Evolutionary conservation across 2,888 invertebrate species (phyloP).

Genomic region (Sesamia inferens): DNA sequence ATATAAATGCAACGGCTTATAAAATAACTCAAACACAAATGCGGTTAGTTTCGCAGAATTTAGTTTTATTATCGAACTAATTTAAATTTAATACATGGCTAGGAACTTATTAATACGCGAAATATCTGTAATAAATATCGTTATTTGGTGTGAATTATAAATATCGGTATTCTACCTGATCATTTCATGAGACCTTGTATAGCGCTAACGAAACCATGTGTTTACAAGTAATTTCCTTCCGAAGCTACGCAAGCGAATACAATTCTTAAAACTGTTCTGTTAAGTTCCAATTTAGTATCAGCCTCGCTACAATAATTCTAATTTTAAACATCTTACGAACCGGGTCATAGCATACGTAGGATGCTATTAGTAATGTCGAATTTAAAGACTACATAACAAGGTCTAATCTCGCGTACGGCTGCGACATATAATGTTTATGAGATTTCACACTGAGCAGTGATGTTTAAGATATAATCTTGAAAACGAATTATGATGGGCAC

Average conservation of each 20-base stretch:
- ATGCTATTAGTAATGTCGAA: constrained; percentile 22
- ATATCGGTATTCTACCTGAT: background rate
- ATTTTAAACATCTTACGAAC: constrained; percentile 27
- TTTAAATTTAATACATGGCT: constrained; percentile 8
- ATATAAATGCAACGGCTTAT: constrained; percentile 25
- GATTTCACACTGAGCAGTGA: background rate
- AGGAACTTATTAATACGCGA: constrained; percentile 24
- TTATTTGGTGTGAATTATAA: background rate
- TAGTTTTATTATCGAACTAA: constrained; percentile 22
- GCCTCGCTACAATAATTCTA: constrained; percentile 16
- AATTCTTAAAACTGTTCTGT: background rate
- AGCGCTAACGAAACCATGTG: constrained; percentile 16
- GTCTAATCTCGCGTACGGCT: constrained; percentile 16
- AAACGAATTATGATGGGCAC: background rate
- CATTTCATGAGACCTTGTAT: constrained; percentile 16
- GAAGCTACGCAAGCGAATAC: constrained; percentile 14
- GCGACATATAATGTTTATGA: constrained; percentile 3
- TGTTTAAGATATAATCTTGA: background rate
- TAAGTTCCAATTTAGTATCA: constrained; percentile 30
- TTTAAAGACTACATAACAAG: constrained; percentile 12
- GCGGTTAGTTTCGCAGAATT: constrained; percentile 45
- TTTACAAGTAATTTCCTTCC: constrained; percentile 10
- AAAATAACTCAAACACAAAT: constrained; percentile 45
- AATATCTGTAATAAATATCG: background rate
- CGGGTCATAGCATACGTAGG: constrained; percentile 18